Evolutionary conservation across 2,888 invertebrate species (phyloP).

Genomic region (Tanytarsus gracilentus): DNA sequence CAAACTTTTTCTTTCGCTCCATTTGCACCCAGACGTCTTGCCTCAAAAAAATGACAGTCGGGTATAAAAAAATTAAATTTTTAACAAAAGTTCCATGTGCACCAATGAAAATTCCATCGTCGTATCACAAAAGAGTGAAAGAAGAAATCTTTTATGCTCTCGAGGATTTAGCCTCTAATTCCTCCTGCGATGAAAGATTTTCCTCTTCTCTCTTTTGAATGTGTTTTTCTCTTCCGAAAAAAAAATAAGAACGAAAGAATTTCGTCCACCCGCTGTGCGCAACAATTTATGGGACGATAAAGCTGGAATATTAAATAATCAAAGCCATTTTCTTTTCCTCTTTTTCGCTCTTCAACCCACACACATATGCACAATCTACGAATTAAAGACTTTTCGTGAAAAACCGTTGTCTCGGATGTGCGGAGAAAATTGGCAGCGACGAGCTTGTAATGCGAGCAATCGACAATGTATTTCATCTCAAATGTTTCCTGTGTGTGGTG

Average conservation of each 20-base stretch:
- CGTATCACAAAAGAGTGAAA: not conserved
- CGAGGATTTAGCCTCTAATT: constrained; percentile 26
- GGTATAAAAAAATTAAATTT: not conserved
- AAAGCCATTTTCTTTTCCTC: constrained; percentile 25
- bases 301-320: constrained; percentile 29
- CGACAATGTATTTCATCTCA: constrained; percentile 65
- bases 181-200: constrained; percentile 16
- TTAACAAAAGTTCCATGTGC: not conserved
- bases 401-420: constrained; percentile 63
- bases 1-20: constrained; percentile 19
- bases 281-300: constrained; percentile 29
- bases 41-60: not conserved
- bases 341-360: not conserved
- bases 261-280: constrained; percentile 23
- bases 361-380: not conserved
- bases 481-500: constrained; percentile 70
- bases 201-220: constrained; percentile 3
- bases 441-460: constrained; percentile 72
- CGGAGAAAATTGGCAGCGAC: constrained; percentile 59
- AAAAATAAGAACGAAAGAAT: no score
- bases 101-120: not conserved
- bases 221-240: not conserved
- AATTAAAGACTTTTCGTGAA: constrained; percentile 57
- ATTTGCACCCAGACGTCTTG: not conserved
- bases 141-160: constrained; percentile 3